Evolutionary conservation across 2,113 vertebrate genomes (phyloP).

Genomic region (Oryzias javanicus): DNA sequence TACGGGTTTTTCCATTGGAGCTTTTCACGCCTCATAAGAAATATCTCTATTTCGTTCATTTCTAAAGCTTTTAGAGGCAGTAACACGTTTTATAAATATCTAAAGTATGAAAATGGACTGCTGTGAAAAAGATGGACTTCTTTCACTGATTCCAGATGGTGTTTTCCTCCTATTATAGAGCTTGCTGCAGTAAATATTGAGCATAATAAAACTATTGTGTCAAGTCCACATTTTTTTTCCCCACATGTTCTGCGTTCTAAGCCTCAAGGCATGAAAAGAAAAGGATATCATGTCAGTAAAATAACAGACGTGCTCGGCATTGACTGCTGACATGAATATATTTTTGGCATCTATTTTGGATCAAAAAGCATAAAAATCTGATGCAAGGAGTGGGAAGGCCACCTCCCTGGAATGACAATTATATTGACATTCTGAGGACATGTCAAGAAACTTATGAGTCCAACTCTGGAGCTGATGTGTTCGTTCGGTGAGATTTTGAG

Average conservation of each 20-base stretch:
- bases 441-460: slow-evolving; percentile 30
- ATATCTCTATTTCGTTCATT: no score
- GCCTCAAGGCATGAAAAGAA: slow-evolving; percentile 24
- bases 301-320: slow-evolving; percentile 38
- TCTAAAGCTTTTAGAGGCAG: no score
- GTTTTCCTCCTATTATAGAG: neutral
- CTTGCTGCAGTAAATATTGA: slow-evolving; percentile 6
- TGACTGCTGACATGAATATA: slow-evolving; percentile 32
- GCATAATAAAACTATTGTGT: slow-evolving; percentile 19
- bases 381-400: slow-evolving; percentile 27
- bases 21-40: no score
- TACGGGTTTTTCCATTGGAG: no score
- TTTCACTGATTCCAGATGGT: no score
- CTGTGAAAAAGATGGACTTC: no score
- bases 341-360: slow-evolving; percentile 47
- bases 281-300: slow-evolving; percentile 35
- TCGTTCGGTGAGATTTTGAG: slow-evolving; percentile 16
- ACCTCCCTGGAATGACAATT: slow-evolving; percentile 5
- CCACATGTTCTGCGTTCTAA: slow-evolving; percentile 25
- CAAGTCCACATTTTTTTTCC: slow-evolving; percentile 17
- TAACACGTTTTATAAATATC: no score
- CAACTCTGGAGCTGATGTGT: slow-evolving; percentile 12
- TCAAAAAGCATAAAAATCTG: slow-evolving; percentile 48
- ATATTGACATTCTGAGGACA: slow-evolving; percentile 9
- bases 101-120: no score